phyloP scores from a whole-genome alignment of 2,888 invertebrate genomes.

The Synergus itoensis region DNA sequence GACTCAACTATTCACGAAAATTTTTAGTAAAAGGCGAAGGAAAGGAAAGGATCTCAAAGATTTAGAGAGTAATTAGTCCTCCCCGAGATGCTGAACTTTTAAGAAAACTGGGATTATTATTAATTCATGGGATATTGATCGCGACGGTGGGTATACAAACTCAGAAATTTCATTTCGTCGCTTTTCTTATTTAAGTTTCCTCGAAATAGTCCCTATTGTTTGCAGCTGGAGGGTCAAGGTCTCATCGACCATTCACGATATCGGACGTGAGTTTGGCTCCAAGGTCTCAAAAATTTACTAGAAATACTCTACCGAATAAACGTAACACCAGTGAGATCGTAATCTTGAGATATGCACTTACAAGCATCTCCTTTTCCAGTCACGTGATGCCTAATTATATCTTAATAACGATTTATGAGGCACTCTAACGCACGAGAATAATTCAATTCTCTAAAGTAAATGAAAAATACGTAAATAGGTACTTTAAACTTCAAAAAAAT shows the following conservation, averaged over 20 bases:
- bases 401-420: background rate
- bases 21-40: too few relatives aligned
- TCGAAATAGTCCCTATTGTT: constrained; percentile 37
- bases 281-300: constrained; percentile 19
- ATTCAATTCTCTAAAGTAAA: background rate
- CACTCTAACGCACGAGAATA: background rate
- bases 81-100: constrained; percentile 7
- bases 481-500: background rate
- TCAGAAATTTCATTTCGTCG: constrained; percentile 24
- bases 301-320: constrained; percentile 19
- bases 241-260: constrained; percentile 36
- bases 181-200: constrained; percentile 12
- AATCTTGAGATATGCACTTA: constrained; percentile 18
- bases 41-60: background rate
- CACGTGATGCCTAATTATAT: background rate
- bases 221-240: constrained; percentile 36
- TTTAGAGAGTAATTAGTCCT: constrained; percentile 13
- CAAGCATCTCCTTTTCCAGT: background rate
- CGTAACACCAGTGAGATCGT: constrained; percentile 4
- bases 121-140: constrained; percentile 33
- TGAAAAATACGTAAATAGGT: background rate
- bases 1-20: too few relatives aligned
- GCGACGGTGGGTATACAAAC: background rate
- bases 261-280: constrained; percentile 29
- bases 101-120: constrained; percentile 21